Percentiles rank a stretch among this genome's conserved stretches.
These are phyloP conservation scores for Myoxocephalus aenaeus DNA, from an alignment of 2,797 vertebrate species.

Conservation along the genomic window DNA sequence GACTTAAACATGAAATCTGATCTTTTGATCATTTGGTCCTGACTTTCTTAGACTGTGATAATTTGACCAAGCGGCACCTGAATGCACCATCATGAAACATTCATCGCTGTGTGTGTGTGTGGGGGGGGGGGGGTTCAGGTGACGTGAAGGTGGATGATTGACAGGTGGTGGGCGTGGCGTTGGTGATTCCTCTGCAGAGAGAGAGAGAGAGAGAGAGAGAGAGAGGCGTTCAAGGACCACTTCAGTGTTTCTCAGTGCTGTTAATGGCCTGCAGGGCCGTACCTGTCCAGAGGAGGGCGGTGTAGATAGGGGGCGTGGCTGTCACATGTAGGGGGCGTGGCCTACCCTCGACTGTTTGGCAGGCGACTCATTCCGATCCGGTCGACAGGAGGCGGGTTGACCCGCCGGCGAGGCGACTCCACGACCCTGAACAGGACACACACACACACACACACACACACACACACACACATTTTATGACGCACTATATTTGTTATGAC, in stretches of 20 bases:
- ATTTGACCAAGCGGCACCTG: constrained; percentile 39
- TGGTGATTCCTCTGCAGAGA: constrained; percentile 48
- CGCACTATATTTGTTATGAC: too few species aligned
- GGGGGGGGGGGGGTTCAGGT: not conserved
- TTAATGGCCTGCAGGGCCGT: not conserved
- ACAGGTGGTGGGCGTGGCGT: constrained; percentile 30
- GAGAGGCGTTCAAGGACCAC: not conserved
- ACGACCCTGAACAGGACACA: constrained; percentile 70
- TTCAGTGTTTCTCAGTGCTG: not conserved
- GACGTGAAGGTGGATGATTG: constrained; percentile 13
- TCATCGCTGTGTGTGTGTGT: not conserved
- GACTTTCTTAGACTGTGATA: not conserved
- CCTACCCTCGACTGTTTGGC: constrained; percentile 86
- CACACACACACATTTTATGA: too few species aligned
- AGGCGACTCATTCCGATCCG: constrained; percentile 88
- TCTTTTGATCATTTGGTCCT: constrained; percentile 18
- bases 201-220: constrained; percentile 25
- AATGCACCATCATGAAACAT: constrained; percentile 41
- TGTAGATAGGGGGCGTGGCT: not conserved
- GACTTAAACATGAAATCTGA: not conserved
- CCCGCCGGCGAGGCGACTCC: constrained; percentile 84
- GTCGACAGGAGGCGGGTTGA: constrained; percentile 89
- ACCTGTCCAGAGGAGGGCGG: constrained; percentile 60
- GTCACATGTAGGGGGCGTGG: not conserved
- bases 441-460: too few species aligned